Percentiles rank a stretch among this genome's conserved stretches.
phyloP scores from a whole-genome alignment of 2,797 vertebrate species.

The Sylvilagus floridanus region DNA sequence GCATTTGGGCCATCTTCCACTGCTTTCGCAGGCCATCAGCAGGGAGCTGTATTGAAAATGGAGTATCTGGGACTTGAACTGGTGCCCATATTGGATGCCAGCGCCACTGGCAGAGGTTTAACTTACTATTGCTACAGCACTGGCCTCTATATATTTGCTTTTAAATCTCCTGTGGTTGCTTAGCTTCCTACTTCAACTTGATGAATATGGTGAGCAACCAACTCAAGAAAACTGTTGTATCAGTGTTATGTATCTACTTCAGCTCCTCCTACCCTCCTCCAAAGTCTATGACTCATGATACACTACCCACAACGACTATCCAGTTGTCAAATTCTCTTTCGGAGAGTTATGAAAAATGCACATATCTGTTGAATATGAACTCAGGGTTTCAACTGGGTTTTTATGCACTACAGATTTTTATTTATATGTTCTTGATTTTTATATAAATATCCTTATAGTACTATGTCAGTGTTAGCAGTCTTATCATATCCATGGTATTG shows the following conservation, averaged over 20 bases:
- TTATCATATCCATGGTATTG: background rate
- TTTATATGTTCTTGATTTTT: background rate
- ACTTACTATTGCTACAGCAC: too few species aligned
- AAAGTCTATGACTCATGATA: background rate
- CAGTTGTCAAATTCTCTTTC: background rate
- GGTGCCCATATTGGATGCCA: too few species aligned
- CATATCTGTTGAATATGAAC: background rate
- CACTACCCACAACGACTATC: background rate
- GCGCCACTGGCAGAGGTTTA: too few species aligned
- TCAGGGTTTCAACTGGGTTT: background rate
- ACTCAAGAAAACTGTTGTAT: background rate
- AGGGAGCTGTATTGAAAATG: too few species aligned
- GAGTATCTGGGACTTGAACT: too few species aligned
- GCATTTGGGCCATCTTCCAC: too few species aligned
- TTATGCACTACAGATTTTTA: background rate
- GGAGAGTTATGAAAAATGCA: background rate
- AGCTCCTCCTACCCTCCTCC: background rate
- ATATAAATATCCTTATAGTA: background rate
- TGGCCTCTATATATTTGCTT: background rate
- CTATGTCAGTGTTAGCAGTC: background rate
- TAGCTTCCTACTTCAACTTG: background rate
- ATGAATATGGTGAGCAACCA: background rate
- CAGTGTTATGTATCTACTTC: background rate
- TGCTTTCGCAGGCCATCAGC: too few species aligned
- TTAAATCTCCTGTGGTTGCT: background rate